These are phyloP conservation scores for Trilocha varians DNA, from an alignment of 2,888 invertebrate species.

Conservation along the genomic window DNA sequence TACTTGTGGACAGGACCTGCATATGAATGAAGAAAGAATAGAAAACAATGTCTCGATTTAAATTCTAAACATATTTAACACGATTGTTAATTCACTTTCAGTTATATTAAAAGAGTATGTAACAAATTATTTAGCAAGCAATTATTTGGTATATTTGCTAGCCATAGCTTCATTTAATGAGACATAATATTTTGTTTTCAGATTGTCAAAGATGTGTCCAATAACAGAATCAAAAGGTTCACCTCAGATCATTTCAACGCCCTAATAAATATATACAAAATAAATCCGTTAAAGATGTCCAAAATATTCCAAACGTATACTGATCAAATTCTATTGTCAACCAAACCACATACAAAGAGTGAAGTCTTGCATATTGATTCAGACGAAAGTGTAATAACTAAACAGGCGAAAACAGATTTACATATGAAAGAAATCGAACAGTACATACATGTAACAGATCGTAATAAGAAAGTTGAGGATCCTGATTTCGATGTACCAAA, in stretches of 20 bases:
- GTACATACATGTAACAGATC: slow-evolving; percentile 20
- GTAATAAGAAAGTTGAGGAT: slow-evolving; percentile 9
- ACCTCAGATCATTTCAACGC: slow-evolving; percentile 36
- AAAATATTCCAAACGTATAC: slow-evolving; percentile 41
- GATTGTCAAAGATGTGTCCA: not conserved
- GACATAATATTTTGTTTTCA: not conserved
- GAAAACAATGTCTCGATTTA: not conserved
- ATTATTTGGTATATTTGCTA: not conserved
- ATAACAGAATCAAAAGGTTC: slow-evolving; percentile 9
- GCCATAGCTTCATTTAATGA: not conserved
- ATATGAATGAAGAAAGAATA: not conserved
- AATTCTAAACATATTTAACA: too few relatives aligned
- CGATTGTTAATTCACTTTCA: too few relatives aligned
- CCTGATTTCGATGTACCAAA: slow-evolving; percentile 20
- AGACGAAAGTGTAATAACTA: slow-evolving; percentile 35
- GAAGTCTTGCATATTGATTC: slow-evolving; percentile 32
- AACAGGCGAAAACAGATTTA: slow-evolving; percentile 17
- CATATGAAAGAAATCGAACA: slow-evolving; percentile 31
- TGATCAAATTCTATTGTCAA: slow-evolving; percentile 30
- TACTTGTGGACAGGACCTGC: not conserved
- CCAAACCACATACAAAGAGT: slow-evolving; percentile 15
- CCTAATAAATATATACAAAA: slow-evolving; percentile 44
- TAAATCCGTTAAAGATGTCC: slow-evolving; percentile 45
- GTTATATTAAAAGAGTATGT: too few relatives aligned
- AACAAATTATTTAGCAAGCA: not conserved